These are phyloP conservation scores for Sigmodon hispidus DNA, from an alignment of 2,113 vertebrate genomes.

Conservation along the genomic window DNA sequence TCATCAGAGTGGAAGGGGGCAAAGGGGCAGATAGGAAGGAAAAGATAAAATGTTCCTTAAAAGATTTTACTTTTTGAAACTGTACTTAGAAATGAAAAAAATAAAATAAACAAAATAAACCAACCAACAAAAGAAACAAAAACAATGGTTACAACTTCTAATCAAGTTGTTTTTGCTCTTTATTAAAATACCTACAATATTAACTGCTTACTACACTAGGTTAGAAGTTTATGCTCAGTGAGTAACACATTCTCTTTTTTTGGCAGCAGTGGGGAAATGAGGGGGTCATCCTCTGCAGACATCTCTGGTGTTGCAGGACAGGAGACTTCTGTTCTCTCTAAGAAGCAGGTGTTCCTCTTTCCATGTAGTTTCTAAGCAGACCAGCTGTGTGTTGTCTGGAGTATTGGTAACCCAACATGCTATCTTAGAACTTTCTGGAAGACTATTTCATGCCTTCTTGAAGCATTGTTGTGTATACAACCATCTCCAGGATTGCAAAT, in stretches of 20 bases:
- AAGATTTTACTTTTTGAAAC: not conserved
- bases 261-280: not conserved
- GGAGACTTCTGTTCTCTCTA: not conserved
- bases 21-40: not conserved
- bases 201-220: not conserved
- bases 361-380: not conserved
- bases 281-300: rapidly evolving
- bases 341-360: too few relatives aligned
- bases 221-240: not conserved
- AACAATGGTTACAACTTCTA: not conserved
- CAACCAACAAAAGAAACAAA: too few relatives aligned
- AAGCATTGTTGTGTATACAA: not conserved
- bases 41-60: too few relatives aligned
- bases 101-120: not conserved
- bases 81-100: not conserved
- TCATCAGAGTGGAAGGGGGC: too few relatives aligned
- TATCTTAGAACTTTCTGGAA: not conserved
- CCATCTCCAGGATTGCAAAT: not conserved
- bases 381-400: not conserved
- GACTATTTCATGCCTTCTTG: not conserved
- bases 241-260: not conserved
- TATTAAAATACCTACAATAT: not conserved
- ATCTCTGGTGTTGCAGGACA: rapidly evolving
- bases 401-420: not conserved
- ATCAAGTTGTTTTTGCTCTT: not conserved